Conservation (phyloP, 2,113 vertebrate genomes). For the Ctenomys sociabilis region DNA sequence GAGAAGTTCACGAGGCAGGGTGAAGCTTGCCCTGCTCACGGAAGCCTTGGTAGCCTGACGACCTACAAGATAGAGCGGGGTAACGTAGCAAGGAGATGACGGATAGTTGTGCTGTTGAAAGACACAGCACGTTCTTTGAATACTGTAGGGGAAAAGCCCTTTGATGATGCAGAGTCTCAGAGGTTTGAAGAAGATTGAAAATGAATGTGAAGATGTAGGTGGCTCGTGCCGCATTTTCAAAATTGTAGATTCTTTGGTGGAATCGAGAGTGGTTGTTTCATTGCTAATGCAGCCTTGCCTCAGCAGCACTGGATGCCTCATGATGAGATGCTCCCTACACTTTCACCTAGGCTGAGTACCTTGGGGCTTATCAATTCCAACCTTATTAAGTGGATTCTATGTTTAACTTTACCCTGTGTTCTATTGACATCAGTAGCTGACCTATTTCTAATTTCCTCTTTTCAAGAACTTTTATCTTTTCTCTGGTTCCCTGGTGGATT, state of each 20-base stretch:
- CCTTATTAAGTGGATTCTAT: slow-evolving; percentile 21
- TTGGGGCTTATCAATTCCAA: background rate
- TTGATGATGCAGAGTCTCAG: background rate
- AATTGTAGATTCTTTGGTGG: background rate
- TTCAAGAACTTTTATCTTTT: slow-evolving; percentile 28
- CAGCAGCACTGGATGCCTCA: background rate
- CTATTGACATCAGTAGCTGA: slow-evolving; percentile 17
- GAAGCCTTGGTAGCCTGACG: background rate
- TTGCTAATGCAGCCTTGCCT: background rate
- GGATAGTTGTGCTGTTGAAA: background rate
- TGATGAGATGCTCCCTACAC: background rate
- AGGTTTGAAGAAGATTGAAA: slow-evolving; percentile 34
- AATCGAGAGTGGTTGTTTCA: slow-evolving; percentile 20
- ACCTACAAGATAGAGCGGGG: background rate
- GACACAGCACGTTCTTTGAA: background rate
- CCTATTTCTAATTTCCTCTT: slow-evolving; percentile 58
- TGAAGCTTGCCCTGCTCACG: background rate
- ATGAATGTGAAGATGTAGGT: background rate
- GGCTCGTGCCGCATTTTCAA: background rate
- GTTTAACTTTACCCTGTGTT: slow-evolving; percentile 34
- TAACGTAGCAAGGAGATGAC: background rate
- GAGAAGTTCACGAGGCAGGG: background rate
- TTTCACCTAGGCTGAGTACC: background rate
- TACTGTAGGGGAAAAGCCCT: background rate
- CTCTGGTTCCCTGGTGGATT: slow-evolving; percentile 14